A percentile compares a stretch with the other conserved stretches of the same genome.
Evolutionary conservation across 2,113 vertebrate species (phyloP).

Genomic region (Zootoca vivipara): DNA sequence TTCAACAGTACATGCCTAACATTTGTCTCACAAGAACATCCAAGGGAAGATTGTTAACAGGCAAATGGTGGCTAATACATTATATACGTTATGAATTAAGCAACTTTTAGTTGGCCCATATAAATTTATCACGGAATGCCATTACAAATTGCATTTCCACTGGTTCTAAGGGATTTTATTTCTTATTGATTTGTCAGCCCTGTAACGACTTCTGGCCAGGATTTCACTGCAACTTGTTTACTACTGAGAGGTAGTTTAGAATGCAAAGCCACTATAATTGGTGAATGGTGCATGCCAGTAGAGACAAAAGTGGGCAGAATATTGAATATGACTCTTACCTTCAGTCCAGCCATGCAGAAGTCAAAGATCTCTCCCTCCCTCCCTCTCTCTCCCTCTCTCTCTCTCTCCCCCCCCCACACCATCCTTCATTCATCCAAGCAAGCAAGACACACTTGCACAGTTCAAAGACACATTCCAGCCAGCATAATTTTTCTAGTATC

Average conservation of each 20-base stretch:
- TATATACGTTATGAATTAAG: not conserved
- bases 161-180: not conserved
- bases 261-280: conserved; percentile 41
- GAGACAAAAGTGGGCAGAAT: conserved; percentile 24
- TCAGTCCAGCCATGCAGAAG: too few species aligned
- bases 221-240: not conserved
- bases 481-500: too few species aligned
- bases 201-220: not conserved
- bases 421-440: too few species aligned
- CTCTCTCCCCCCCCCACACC: too few species aligned
- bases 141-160: not conserved
- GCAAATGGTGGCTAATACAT: not conserved
- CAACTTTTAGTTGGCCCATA: not conserved
- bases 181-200: not conserved
- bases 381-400: too few species aligned
- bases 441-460: too few species aligned
- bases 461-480: too few species aligned
- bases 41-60: not conserved
- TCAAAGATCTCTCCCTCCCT: too few species aligned
- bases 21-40: not conserved
- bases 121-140: not conserved
- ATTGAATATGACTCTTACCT: too few species aligned
- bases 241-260: not conserved
- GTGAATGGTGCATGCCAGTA: not conserved
- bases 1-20: not conserved